Conservation (phyloP, 2,888 invertebrate species). For the Cacoxenus indagator region DNA sequence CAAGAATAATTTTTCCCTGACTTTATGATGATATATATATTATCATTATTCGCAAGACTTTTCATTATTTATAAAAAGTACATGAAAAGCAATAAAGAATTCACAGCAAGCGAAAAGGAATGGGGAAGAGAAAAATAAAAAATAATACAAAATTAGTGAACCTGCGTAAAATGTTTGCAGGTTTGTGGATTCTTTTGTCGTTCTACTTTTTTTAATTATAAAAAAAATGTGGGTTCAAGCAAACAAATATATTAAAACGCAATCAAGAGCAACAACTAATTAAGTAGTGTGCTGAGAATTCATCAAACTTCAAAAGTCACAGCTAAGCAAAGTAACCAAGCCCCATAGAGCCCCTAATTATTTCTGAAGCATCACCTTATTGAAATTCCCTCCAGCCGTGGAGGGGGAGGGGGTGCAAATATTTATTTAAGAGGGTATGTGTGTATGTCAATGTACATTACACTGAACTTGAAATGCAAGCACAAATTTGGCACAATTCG, state of each 20-base stretch:
- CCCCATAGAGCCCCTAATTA: no score
- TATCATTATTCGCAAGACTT: not conserved
- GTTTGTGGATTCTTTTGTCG: not conserved
- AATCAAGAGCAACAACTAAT: not conserved
- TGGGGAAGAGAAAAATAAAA: not conserved
- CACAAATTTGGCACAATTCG: not conserved
- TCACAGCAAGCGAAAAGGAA: not conserved
- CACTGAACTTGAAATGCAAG: not conserved
- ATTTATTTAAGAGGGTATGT: not conserved
- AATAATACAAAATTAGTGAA: no score
- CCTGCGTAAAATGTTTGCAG: not conserved
- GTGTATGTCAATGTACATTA: not conserved
- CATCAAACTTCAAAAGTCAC: not conserved
- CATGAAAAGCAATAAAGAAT: not conserved
- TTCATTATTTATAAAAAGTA: not conserved
- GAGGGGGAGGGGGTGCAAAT: no score
- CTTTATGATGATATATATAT: no score
- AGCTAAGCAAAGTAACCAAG: no score
- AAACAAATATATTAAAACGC: not conserved
- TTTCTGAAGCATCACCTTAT: no score
- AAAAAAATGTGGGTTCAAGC: not conserved
- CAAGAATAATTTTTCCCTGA: no score
- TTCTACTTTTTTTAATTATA: not conserved
- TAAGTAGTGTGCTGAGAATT: not conserved
- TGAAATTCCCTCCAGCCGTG: no score